These are phyloP conservation scores for Oscheius myriophilus DNA, from an alignment of 2,888 invertebrate species.

Conservation along the genomic window DNA sequence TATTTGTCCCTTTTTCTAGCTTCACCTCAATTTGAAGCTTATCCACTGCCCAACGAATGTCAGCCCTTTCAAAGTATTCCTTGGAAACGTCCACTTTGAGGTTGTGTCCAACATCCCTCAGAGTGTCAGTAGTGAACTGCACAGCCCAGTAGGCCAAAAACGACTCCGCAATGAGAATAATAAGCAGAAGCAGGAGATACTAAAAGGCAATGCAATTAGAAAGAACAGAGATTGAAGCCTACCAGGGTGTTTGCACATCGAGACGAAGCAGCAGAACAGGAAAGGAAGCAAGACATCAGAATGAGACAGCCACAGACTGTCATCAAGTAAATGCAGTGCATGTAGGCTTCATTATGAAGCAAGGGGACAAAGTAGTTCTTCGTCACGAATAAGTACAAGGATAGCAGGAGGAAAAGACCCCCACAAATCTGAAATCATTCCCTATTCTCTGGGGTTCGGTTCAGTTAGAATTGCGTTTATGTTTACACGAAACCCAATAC, in stretches of 20 bases:
- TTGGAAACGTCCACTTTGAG: slow-evolving; percentile 7
- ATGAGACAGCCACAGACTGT: slow-evolving; percentile 32
- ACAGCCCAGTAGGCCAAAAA: slow-evolving; percentile 13
- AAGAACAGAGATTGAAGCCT: not conserved
- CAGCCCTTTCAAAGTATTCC: not conserved
- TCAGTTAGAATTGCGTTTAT: too few species aligned
- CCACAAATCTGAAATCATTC: slow-evolving; percentile 39
- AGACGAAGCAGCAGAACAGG: slow-evolving; percentile 13
- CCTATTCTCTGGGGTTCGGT: too few species aligned
- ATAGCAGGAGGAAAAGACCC: slow-evolving; percentile 32
- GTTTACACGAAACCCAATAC: too few species aligned
- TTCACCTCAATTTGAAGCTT: slow-evolving; percentile 26
- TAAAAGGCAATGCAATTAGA: slow-evolving; percentile 1
- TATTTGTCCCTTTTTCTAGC: too few species aligned
- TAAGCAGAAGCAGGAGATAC: slow-evolving; percentile 4
- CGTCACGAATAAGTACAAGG: slow-evolving; percentile 30
- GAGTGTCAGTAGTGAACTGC: slow-evolving; percentile 6
- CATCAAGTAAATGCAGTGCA: slow-evolving; percentile 36
- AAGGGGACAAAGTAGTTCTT: slow-evolving; percentile 37
- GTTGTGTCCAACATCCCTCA: not conserved
- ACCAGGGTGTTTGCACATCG: slow-evolving; percentile 12
- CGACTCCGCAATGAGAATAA: slow-evolving; percentile 5
- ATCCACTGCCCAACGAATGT: slow-evolving; percentile 18
- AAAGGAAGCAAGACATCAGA: slow-evolving; percentile 34
- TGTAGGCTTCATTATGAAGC: slow-evolving; percentile 38